Percentiles rank a stretch among this genome's conserved stretches.
Conservation (phyloP, 2,888 invertebrate genomes). For the Athalia rosae region DNA sequence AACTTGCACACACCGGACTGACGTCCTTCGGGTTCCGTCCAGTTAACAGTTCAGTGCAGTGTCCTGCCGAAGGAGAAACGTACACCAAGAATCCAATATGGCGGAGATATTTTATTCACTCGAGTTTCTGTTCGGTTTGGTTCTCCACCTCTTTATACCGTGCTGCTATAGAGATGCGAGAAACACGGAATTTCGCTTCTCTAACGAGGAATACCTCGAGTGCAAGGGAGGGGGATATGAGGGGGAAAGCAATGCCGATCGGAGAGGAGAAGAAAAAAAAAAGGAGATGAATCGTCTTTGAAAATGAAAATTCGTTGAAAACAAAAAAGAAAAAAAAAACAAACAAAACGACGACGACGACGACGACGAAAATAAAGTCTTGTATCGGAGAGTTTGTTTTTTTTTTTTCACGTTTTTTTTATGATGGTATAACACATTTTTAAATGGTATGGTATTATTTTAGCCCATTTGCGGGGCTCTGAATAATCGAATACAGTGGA, state of each 20-base stretch:
- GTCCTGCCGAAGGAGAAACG: neutral
- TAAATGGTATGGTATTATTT: conserved; percentile 8
- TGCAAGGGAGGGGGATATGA: neutral
- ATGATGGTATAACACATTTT: neutral
- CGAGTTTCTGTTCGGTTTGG: conserved; percentile 48
- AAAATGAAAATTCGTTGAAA: neutral
- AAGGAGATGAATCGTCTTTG: neutral
- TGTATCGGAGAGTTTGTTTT: neutral
- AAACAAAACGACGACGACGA: too few relatives aligned
- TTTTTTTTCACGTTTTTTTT: neutral
- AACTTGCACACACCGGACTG: too few relatives aligned
- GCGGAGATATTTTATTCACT: conserved; percentile 66
- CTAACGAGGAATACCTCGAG: conserved; percentile 46
- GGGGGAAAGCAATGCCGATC: too few relatives aligned
- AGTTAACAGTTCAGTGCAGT: neutral
- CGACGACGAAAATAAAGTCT: neutral
- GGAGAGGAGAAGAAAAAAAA: too few relatives aligned
- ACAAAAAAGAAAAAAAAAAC: neutral
- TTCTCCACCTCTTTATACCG: too few relatives aligned
- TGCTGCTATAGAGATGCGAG: conserved; percentile 57
- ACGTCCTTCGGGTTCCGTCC: too few relatives aligned
- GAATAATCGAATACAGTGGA: conserved; percentile 28
- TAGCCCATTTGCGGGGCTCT: neutral
- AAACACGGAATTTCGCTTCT: conserved; percentile 71
- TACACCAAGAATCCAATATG: conserved; percentile 70